These are phyloP conservation scores for Aix galericulata DNA, from an alignment of 2,113 vertebrate species.

Conservation along the genomic window DNA sequence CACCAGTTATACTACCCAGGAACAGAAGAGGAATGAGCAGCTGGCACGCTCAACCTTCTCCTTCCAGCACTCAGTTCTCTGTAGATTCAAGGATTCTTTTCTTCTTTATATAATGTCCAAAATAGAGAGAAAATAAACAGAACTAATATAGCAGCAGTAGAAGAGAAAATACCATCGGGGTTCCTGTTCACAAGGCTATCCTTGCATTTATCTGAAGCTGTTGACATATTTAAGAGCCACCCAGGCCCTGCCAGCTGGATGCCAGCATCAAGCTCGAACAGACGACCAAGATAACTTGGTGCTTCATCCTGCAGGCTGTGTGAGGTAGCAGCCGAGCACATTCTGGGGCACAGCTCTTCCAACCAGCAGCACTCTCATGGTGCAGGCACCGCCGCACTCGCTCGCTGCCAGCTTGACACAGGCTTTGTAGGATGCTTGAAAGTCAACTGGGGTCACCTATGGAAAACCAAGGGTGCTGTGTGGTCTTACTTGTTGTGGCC, in stretches of 20 bases:
- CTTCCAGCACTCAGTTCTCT: neutral
- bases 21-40: neutral
- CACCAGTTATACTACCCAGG: neutral
- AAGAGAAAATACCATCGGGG: neutral
- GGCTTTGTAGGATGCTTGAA: neutral
- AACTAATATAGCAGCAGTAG: conserved; percentile 15
- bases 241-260: conserved; percentile 25
- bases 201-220: conserved; percentile 15
- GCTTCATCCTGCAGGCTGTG: neutral
- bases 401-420: accelerated
- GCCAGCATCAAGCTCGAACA: neutral
- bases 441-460: neutral
- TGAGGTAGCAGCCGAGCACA: accelerated
- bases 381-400: neutral
- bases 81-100: neutral
- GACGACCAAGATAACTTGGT: neutral
- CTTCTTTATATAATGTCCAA: neutral
- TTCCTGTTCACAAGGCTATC: conserved; percentile 54
- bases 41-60: neutral
- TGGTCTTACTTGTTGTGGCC: neutral
- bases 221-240: conserved; percentile 1
- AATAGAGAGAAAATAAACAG: conserved; percentile 23
- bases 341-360: neutral
- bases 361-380: accelerated
- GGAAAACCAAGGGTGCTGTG: neutral